These are phyloP conservation scores for Gila orcuttii DNA, from an alignment of 2,113 vertebrate species.

Conservation along the genomic window DNA sequence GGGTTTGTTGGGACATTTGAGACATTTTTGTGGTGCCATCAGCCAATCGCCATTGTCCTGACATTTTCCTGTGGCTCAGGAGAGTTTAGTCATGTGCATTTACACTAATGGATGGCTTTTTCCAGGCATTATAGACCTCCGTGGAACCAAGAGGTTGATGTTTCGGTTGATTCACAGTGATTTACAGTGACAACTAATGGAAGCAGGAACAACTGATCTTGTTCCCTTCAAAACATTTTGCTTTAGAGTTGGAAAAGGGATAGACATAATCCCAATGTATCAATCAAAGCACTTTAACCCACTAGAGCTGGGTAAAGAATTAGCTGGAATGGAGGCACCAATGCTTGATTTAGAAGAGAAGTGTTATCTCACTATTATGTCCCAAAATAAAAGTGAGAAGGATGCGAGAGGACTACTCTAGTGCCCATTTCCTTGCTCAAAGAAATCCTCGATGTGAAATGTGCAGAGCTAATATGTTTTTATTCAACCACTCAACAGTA, in stretches of 20 bases:
- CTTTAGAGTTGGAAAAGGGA: conserved; percentile 55
- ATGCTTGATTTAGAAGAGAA: conserved; percentile 59
- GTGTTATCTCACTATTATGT: conserved; percentile 50
- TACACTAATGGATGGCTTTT: neutral
- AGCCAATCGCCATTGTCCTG: neutral
- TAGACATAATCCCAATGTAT: conserved; percentile 60
- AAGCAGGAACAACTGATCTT: neutral
- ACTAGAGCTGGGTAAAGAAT: conserved; percentile 60
- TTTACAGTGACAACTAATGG: conserved; percentile 21
- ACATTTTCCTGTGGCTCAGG: neutral
- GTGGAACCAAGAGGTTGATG: neutral
- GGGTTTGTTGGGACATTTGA: neutral
- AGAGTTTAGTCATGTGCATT: conserved; percentile 7
- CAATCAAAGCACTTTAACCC: conserved; percentile 63
- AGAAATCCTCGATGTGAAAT: conserved; percentile 44
- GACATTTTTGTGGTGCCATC: neutral
- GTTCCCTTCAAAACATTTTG: conserved; percentile 50
- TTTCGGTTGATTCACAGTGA: neutral
- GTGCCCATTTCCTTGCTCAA: neutral
- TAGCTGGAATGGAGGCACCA: conserved; percentile 49
- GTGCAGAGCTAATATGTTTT: conserved; percentile 41
- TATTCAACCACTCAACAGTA: conserved; percentile 3
- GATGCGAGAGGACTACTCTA: conserved; percentile 18
- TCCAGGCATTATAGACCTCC: neutral
- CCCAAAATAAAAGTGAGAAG: conserved; percentile 55